A percentile compares a stretch with the other conserved stretches of the same genome.
phyloP scores from a whole-genome alignment of 2,113 vertebrate genomes.

The Nannobrachium achirus region DNA sequence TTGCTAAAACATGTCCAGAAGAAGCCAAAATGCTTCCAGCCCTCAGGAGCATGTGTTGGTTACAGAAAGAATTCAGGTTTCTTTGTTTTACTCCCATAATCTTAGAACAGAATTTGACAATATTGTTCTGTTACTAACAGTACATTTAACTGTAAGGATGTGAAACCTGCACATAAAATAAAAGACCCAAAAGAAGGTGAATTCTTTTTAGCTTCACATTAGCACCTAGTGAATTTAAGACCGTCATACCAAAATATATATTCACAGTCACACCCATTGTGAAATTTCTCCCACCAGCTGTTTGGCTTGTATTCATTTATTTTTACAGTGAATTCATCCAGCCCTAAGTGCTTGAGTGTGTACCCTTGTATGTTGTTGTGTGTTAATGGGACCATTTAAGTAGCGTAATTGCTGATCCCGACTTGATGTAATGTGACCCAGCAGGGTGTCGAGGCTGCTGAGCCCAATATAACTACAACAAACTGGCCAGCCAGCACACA shows the following conservation, averaged over 20 bases:
- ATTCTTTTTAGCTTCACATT: too few relatives aligned
- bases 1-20: too few relatives aligned
- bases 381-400: constrained; percentile 36
- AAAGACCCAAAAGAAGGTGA: too few relatives aligned
- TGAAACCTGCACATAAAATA: too few relatives aligned
- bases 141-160: neutral
- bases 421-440: constrained; percentile 44
- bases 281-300: neutral
- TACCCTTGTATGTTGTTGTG: neutral
- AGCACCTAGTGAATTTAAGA: too few relatives aligned
- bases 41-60: too few relatives aligned
- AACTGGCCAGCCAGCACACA: constrained; percentile 10
- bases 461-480: constrained; percentile 36
- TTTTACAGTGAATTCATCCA: neutral
- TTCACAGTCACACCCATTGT: neutral
- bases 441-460: constrained; percentile 28
- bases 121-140: neutral
- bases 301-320: neutral
- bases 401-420: constrained; percentile 28
- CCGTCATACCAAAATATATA: too few relatives aligned
- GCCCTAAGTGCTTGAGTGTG: neutral
- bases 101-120: neutral
- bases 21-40: too few relatives aligned
- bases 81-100: too few relatives aligned
- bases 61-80: too few relatives aligned